Conservation (phyloP, 1,140 invertebrate genomes). For the Leptinotarsa texana region DNA sequence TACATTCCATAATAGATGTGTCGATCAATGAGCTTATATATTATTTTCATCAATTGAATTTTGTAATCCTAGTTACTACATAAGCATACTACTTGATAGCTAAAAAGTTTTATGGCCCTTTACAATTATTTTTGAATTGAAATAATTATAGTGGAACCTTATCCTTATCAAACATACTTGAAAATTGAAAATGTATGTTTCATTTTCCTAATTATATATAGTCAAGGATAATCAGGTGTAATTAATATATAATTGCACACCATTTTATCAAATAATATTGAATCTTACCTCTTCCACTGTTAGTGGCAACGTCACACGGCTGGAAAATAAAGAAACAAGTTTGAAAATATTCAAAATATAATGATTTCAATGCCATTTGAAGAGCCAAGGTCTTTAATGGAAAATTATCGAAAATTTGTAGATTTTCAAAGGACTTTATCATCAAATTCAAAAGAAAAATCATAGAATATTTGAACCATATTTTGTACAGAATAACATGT, state of each 20-base stretch:
- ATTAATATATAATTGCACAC: constrained; percentile 20
- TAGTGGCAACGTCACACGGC: constrained; percentile 73
- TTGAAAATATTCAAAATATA: constrained; percentile 32
- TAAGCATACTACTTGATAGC: neutral
- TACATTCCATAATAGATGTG: neutral
- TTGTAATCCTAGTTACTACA: neutral
- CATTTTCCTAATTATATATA: constrained; percentile 20
- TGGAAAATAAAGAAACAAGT: constrained; percentile 60
- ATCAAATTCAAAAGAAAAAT: neutral
- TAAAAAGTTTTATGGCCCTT: too few relatives aligned
- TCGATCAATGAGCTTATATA: neutral
- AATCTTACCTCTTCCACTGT: constrained; percentile 74
- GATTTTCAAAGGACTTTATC: neutral
- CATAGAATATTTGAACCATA: neutral
- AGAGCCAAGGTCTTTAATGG: constrained; percentile 32
- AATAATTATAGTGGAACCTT: neutral
- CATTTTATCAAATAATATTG: constrained; percentile 23
- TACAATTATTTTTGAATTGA: too few relatives aligned
- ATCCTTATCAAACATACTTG: constrained; percentile 19
- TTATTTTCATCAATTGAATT: neutral
- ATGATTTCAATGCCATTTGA: constrained; percentile 35
- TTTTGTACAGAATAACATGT: neutral
- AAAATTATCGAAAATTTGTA: constrained; percentile 24
- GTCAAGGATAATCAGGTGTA: constrained; percentile 15
- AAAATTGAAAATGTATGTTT: constrained; percentile 22